phyloP scores from a whole-genome alignment of 2,888 invertebrate genomes.

The Andrena minutula region DNA sequence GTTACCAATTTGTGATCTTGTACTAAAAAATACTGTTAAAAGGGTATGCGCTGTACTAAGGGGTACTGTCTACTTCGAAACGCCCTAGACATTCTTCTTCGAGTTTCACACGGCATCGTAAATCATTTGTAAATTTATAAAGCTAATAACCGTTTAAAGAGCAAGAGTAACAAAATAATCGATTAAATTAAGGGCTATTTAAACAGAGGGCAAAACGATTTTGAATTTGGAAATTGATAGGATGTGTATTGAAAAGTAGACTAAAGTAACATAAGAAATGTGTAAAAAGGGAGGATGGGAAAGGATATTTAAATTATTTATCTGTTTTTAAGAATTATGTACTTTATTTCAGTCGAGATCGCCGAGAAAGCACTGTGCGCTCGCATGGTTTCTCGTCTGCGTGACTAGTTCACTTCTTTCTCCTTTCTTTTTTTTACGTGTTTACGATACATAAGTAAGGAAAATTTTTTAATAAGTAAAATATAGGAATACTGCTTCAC shows the following conservation, averaged over 20 bases:
- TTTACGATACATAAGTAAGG: slow-evolving; percentile 33
- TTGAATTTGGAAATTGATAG: slow-evolving; percentile 18
- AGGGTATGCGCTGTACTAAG: slow-evolving; percentile 39
- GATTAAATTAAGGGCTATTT: slow-evolving; percentile 30
- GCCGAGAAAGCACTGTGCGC: slow-evolving; percentile 30
- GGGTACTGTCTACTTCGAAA: slow-evolving; percentile 44
- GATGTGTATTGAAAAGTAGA: slow-evolving; percentile 33
- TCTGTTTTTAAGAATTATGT: slow-evolving; percentile 41
- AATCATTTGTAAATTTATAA: slow-evolving; percentile 60
- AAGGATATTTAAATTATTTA: slow-evolving; percentile 59
- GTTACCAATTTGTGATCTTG: slow-evolving; percentile 70
- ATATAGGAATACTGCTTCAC: slow-evolving; percentile 31
- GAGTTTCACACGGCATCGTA: slow-evolving; percentile 40
- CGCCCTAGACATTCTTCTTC: slow-evolving; percentile 31
- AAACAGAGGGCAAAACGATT: slow-evolving; percentile 25
- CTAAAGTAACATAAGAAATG: slow-evolving; percentile 35
- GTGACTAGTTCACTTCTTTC: slow-evolving; percentile 21
- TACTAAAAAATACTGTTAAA: slow-evolving; percentile 62
- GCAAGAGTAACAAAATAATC: slow-evolving; percentile 28
- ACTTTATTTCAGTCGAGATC: slow-evolving; percentile 44
- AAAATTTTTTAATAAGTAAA: slow-evolving; percentile 41
- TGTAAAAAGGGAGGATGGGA: slow-evolving; percentile 39
- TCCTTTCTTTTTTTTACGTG: slow-evolving; percentile 17
- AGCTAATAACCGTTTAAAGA: slow-evolving; percentile 20
- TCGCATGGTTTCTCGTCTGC: slow-evolving; percentile 35